These are phyloP conservation scores for Neodiprion lecontei DNA, from an alignment of 1,140 invertebrate species.

Conservation along the genomic window DNA sequence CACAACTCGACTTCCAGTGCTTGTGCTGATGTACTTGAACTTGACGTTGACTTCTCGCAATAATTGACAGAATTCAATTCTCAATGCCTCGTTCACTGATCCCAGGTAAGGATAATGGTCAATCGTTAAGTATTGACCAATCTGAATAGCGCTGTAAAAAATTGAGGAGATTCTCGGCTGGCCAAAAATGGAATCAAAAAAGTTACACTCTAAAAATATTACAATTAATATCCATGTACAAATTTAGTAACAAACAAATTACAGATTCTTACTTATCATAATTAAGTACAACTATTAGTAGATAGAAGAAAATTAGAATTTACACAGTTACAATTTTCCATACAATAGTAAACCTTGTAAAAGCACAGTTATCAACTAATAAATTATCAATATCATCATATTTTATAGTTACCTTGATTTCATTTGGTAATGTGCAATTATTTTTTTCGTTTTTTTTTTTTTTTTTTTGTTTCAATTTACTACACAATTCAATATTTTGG, in stretches of 20 bases:
- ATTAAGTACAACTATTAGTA: conserved; percentile 36
- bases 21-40: conserved; percentile 53
- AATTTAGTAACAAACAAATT: conserved; percentile 38
- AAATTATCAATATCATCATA: conserved; percentile 30
- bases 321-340: conserved; percentile 43
- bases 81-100: conserved; percentile 37
- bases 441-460: conserved; percentile 30
- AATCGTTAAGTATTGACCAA: conserved; percentile 45
- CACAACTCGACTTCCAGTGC: conserved; percentile 54
- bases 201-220: conserved; percentile 31
- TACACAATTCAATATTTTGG: conserved; percentile 22
- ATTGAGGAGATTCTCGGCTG: conserved; percentile 45
- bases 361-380: conserved; percentile 33
- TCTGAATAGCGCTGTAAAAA: conserved; percentile 51
- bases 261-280: conserved; percentile 36
- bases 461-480: conserved; percentile 12
- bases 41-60: conserved; percentile 45
- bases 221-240: conserved; percentile 44
- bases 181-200: conserved; percentile 45
- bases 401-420: conserved; percentile 38
- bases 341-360: conserved; percentile 40
- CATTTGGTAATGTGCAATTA: conserved; percentile 44
- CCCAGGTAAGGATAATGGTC: conserved; percentile 43
- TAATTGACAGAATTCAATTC: conserved; percentile 35
- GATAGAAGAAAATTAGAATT: conserved; percentile 39